Percentiles rank a stretch among this genome's conserved stretches.
phyloP scores from a whole-genome alignment of 2,113 vertebrate genomes.

The Indri indri region DNA sequence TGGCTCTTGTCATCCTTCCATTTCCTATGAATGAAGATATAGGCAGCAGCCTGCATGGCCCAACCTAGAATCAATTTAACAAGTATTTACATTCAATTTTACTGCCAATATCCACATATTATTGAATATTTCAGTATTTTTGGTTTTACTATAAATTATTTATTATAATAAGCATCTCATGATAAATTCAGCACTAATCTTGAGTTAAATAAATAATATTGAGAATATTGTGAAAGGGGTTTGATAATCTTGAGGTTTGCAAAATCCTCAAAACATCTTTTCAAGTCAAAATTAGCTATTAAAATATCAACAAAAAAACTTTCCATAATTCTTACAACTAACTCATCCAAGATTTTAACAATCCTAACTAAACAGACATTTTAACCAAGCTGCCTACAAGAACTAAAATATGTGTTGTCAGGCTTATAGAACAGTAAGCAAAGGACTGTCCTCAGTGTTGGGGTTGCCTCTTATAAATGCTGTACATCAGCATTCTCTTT shows the following conservation, averaged over 20 bases:
- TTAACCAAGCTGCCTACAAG: not conserved
- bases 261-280: constrained; percentile 47
- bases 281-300: constrained; percentile 24
- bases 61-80: constrained; percentile 88
- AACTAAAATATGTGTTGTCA: not conserved
- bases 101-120: not conserved
- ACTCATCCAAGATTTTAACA: constrained; percentile 11
- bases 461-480: too few relatives aligned
- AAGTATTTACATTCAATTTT: constrained; percentile 63
- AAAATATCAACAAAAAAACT: not conserved
- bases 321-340: not conserved
- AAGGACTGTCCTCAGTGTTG: not conserved
- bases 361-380: not conserved
- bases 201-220: not conserved
- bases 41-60: constrained; percentile 98
- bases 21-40: constrained; percentile 95
- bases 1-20: constrained; percentile 95
- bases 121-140: not conserved
- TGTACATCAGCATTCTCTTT: not conserved
- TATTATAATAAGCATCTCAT: not conserved
- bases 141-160: constrained; percentile 8
- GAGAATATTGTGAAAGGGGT: constrained; percentile 14
- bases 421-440: not conserved
- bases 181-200: constrained; percentile 25
- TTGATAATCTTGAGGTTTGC: not conserved